Evolutionary conservation across 2,797 vertebrate species (phyloP), one percentile per base, ranked within the genome.

Genomic region (Clarias laeviceps): DNA sequence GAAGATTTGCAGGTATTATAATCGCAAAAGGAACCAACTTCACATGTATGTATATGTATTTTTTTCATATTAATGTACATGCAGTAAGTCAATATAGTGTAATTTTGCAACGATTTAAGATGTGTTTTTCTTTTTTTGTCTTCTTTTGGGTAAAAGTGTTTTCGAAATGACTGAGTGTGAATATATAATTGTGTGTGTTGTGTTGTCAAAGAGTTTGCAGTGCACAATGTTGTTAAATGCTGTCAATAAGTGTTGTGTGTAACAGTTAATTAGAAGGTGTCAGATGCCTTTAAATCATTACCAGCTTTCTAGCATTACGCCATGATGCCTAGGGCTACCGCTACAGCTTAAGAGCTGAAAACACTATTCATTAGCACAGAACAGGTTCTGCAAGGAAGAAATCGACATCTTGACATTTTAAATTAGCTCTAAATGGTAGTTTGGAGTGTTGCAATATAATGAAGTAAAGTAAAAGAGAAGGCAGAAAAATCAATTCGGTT

Each of bases 241-340:
- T n/a, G n/a, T 2, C 57, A 37, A 34, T 61, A 34, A 61, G 57
- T 1, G 11, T 61, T 22, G 29, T 34, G 8, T 22, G 17, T 12
- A 37, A 40, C 5, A 62, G 76, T 15, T 79, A 62, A 61, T 79
- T 37, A 22, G 20, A 57, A 79, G 77, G 22, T n/a, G 32, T 62
- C 57, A 8, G 34, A 5, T 79, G 62, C 22, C 77, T 62, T 62
- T 27, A 62, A 79, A 40, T 79, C 76, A 79, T 62, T 79, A n/a
- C 57, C 32, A 62, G 20, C 24, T 79, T 62, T 1, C 24, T n/a
- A 79, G 62, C 32, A 62, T 40, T 79, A 22, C 54, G 32, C 27
- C 8, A 32, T 32, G 54, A 79, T 62, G 14, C 34, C 77, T 40
- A 62, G 22, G 32, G 34, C 77, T 79, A 62, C 77, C 34, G 24